Evolutionary conservation across 2,113 vertebrate genomes (phyloP).

Genomic region (Barbus barbus): DNA sequence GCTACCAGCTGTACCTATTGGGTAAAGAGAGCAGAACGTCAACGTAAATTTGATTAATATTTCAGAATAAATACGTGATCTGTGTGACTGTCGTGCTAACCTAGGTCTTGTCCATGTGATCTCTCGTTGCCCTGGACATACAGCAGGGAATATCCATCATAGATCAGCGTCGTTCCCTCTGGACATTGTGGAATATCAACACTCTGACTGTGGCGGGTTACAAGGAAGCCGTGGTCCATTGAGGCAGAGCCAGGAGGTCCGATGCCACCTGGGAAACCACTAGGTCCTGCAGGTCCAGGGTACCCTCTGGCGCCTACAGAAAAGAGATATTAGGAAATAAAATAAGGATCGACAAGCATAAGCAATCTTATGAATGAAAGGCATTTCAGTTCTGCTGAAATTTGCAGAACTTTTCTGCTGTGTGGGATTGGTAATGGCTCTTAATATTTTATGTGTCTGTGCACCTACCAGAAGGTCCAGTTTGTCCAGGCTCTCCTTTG

Average conservation of each 20-base stretch:
- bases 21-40: neutral
- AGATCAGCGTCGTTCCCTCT: constrained; percentile 84
- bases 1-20: constrained; percentile 91
- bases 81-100: constrained; percentile 66
- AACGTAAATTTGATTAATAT: neutral
- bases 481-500: constrained; percentile 89
- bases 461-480: constrained; percentile 82
- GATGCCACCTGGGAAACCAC: constrained; percentile 88
- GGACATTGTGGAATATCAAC: constrained; percentile 86
- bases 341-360: neutral
- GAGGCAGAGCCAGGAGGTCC: constrained; percentile 90
- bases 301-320: constrained; percentile 86
- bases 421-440: neutral
- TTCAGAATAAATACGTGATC: neutral
- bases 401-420: neutral
- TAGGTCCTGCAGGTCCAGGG: constrained; percentile 88
- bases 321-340: neutral
- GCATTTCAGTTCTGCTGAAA: neutral
- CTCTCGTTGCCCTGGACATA: constrained; percentile 95
- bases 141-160: constrained; percentile 92
- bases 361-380: no score
- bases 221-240: constrained; percentile 94
- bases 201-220: constrained; percentile 93
- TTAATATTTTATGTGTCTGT: neutral
- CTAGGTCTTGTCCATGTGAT: constrained; percentile 94